Percentiles rank a stretch among this genome's conserved stretches.
Evolutionary conservation across 1,140 invertebrate genomes (phyloP).

Genomic region (Ceratina australensis): DNA sequence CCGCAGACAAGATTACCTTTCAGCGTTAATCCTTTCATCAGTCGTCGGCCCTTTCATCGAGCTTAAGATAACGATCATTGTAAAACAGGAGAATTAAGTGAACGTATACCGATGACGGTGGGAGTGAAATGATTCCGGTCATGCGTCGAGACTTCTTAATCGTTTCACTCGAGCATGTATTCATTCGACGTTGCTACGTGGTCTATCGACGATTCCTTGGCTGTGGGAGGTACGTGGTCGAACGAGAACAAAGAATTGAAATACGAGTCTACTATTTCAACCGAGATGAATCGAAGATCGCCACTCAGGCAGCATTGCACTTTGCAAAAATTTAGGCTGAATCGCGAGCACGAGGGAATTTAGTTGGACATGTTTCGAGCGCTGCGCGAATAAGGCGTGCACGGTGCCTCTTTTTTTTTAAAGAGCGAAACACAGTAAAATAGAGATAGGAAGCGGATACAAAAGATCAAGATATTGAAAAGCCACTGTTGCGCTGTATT

Average conservation of each 20-base stretch:
- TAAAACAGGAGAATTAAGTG: no score
- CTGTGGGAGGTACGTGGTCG: not conserved
- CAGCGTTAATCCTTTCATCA: not conserved
- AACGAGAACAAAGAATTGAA: not conserved
- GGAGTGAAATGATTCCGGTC: no score
- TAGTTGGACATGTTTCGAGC: not conserved
- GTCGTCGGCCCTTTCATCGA: no score
- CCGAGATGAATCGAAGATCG: slow-evolving; percentile 6
- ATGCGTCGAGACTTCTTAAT: no score
- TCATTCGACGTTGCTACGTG: not conserved
- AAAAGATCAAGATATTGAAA: slow-evolving; percentile 16
- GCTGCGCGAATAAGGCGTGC: slow-evolving; percentile 3
- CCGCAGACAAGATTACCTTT: not conserved
- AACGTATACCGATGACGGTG: no score
- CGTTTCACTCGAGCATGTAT: no score
- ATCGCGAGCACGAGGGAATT: not conserved
- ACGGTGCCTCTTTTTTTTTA: not conserved
- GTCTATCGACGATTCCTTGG: slow-evolving; percentile 3
- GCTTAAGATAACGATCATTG: no score
- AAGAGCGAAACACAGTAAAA: not conserved
- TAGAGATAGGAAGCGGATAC: not conserved
- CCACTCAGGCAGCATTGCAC: no score
- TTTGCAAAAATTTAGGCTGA: no score
- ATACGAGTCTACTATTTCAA: not conserved
- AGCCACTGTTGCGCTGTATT: not conserved